phyloP scores from a whole-genome alignment of 1,140 invertebrate species.

The Hirudo medicinalis region DNA sequence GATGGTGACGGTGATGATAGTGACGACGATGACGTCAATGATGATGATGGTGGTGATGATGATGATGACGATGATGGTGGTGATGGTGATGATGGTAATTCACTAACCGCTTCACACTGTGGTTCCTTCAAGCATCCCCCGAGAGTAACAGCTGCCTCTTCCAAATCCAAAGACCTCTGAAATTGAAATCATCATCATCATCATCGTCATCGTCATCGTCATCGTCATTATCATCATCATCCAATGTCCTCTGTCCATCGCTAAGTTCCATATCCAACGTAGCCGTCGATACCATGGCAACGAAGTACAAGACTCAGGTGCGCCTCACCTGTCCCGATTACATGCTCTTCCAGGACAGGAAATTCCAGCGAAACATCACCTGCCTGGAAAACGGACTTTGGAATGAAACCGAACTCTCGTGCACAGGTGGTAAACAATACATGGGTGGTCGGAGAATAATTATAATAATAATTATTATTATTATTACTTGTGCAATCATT shows the following conservation, averaged over 20 bases:
- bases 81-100: no score
- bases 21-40: no score
- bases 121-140: not conserved
- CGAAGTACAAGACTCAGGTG: not conserved
- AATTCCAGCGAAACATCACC: not conserved
- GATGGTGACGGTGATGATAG: no score
- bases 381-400: not conserved
- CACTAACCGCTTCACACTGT: conserved; percentile 12
- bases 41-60: no score
- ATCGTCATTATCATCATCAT: no score
- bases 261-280: conserved; percentile 5
- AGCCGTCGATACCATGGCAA: not conserved
- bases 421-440: not conserved
- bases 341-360: conserved; percentile 6
- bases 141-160: conserved; percentile 8
- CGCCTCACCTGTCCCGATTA: not conserved
- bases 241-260: not conserved
- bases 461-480: not conserved
- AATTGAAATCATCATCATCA: no score
- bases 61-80: no score
- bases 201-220: no score
- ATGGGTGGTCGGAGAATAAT: not conserved
- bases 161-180: no score
- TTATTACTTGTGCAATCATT: not conserved
- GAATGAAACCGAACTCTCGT: not conserved